phyloP scores from a whole-genome alignment of 35 echinoderm and acorn worm species.

The Strongylocentrotus purpuratus region DNA sequence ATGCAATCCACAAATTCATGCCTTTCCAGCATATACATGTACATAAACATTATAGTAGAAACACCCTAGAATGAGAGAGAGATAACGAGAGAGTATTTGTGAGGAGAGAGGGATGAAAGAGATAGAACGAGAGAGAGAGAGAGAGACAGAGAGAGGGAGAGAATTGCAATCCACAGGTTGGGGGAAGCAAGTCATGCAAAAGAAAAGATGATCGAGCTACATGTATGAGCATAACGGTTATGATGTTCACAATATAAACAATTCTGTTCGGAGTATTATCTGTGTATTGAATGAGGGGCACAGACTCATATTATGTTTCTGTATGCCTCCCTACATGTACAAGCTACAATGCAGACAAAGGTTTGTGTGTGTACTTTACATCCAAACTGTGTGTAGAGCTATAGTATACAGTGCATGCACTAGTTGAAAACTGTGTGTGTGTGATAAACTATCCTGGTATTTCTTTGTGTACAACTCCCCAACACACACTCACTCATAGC shows the following conservation, averaged over 20 bases:
- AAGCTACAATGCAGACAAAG: not conserved
- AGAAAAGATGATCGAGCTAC: not conserved
- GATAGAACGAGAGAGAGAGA: not conserved
- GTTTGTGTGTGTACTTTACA: not conserved
- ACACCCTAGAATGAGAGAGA: not conserved
- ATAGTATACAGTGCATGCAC: not conserved
- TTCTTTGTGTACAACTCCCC: not conserved
- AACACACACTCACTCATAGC: not conserved
- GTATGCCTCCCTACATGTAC: not conserved
- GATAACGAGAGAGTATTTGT: not conserved
- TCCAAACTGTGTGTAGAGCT: not conserved
- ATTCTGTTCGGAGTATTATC: not conserved
- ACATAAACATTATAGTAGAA: too few species aligned
- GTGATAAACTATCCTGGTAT: constrained; percentile 11
- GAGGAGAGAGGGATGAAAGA: not conserved
- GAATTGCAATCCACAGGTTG: not conserved
- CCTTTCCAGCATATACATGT: too few species aligned
- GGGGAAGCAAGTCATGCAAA: not conserved
- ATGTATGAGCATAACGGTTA: not conserved
- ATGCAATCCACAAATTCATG: too few species aligned
- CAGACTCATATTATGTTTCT: not conserved
- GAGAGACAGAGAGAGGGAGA: not conserved
- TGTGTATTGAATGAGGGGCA: not conserved
- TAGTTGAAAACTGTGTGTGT: not conserved
- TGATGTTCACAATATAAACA: not conserved